A percentile compares a stretch with the other conserved stretches of the same genome.
These are phyloP conservation scores for Xestia xanthographa DNA, from an alignment of 2,888 invertebrate genomes.

Conservation along the genomic window DNA sequence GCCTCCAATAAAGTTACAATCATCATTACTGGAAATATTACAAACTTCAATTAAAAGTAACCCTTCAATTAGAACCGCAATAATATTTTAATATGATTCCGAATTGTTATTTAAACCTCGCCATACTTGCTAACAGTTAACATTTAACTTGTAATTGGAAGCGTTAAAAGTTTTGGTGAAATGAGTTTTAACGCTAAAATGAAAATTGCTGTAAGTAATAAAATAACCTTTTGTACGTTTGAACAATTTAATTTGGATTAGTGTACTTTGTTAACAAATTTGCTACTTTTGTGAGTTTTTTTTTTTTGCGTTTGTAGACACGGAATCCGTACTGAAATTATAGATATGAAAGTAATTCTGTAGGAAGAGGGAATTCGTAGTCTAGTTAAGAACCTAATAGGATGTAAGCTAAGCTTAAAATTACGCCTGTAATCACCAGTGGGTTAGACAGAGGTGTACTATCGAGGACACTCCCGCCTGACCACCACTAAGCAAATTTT, in stretches of 20 bases:
- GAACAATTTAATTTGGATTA: not conserved
- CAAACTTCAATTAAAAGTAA: conserved; percentile 33
- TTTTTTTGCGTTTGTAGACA: not conserved
- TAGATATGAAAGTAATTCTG: not conserved
- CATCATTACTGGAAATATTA: conserved; percentile 11
- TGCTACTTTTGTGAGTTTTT: not conserved
- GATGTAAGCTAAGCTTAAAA: not conserved
- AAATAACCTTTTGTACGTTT: conserved; percentile 20
- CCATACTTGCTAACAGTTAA: not conserved
- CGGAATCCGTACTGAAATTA: not conserved
- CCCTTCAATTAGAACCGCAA: not conserved
- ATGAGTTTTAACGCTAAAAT: conserved; percentile 32
- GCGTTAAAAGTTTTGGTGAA: conserved; percentile 29
- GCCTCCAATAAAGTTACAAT: not conserved
- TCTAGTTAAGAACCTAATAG: not conserved
- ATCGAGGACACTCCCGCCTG: too few relatives aligned
- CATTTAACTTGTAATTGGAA: conserved; percentile 23
- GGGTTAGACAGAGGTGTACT: not conserved
- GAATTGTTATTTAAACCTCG: conserved; percentile 20
- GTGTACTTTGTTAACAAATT: not conserved
- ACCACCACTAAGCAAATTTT: too few relatives aligned
- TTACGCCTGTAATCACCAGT: not conserved
- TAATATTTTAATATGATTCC: conserved; percentile 35
- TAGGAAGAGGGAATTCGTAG: not conserved
- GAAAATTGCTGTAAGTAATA: conserved; percentile 8